Evolutionary conservation across 2,113 vertebrate species (phyloP).

Genomic region (Bubo bubo): DNA sequence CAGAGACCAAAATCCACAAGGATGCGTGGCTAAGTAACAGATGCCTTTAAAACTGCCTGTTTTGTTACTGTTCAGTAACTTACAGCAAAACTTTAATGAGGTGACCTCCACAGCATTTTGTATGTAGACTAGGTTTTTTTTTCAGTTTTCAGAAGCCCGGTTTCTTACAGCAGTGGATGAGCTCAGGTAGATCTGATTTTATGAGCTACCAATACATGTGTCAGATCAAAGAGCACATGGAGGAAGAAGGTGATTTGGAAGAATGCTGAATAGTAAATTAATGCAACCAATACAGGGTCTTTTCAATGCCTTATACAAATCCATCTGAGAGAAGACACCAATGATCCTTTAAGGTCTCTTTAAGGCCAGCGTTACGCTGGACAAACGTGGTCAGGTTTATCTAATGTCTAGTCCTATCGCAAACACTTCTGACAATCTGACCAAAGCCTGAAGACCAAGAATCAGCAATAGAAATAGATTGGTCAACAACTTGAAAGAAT

Average conservation of each 20-base stretch:
- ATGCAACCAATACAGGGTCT: neutral
- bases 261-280: neutral
- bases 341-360: neutral
- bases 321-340: neutral
- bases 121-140: fast-evolving
- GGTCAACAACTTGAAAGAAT: neutral
- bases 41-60: conserved; percentile 48
- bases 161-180: neutral
- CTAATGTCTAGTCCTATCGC: neutral
- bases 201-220: neutral
- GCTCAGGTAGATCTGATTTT: neutral
- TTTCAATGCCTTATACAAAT: neutral
- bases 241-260: neutral
- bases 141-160: neutral
- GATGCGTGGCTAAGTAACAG: conserved; percentile 35
- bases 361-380: fast-evolving
- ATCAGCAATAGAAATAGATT: neutral
- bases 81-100: conserved; percentile 38
- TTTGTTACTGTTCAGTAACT: conserved; percentile 50
- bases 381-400: neutral
- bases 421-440: neutral
- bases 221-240: neutral
- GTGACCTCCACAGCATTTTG: conserved; percentile 14
- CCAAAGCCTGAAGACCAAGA: neutral
- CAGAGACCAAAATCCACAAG: conserved; percentile 44